Evolutionary conservation across 1,140 invertebrate genomes (phyloP).

Genomic region (Rhopalosiphum maidis): DNA sequence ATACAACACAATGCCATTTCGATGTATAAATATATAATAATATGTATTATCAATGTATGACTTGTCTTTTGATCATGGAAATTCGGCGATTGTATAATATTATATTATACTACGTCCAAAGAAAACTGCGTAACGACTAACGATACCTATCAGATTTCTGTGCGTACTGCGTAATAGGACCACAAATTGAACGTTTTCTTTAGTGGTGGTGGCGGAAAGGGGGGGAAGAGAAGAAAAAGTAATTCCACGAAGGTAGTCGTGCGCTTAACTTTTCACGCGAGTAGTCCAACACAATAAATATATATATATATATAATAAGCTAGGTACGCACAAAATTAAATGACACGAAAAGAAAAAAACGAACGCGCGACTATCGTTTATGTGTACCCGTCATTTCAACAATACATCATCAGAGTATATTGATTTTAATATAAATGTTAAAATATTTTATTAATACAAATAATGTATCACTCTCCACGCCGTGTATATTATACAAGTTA

Average conservation of each 20-base stretch:
- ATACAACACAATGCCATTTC: not conserved
- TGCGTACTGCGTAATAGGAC: not conserved
- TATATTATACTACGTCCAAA: not conserved
- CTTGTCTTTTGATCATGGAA: not conserved
- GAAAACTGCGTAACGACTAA: not conserved
- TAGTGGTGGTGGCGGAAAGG: not conserved
- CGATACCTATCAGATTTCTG: not conserved
- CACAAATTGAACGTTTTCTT: constrained; percentile 10
- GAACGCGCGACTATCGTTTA: not conserved
- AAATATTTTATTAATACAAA: not conserved
- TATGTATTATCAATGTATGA: not conserved
- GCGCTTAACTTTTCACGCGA: constrained; percentile 26
- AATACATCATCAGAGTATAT: not conserved
- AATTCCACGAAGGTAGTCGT: constrained; percentile 22
- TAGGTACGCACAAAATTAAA: not conserved
- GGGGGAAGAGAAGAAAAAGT: not conserved
- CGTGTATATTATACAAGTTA: too few relatives aligned
- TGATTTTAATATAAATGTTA: not conserved
- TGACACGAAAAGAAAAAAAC: not conserved
- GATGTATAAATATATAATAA: not conserved
- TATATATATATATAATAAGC: constrained; percentile 1
- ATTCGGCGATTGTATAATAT: not conserved
- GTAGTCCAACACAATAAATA: not conserved
- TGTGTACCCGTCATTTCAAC: not conserved
- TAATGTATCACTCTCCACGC: not conserved